Percentiles rank a stretch among this genome's conserved stretches.
Conservation (phyloP, 2,888 invertebrate genomes). For the Chrysolina haemoptera region DNA sequence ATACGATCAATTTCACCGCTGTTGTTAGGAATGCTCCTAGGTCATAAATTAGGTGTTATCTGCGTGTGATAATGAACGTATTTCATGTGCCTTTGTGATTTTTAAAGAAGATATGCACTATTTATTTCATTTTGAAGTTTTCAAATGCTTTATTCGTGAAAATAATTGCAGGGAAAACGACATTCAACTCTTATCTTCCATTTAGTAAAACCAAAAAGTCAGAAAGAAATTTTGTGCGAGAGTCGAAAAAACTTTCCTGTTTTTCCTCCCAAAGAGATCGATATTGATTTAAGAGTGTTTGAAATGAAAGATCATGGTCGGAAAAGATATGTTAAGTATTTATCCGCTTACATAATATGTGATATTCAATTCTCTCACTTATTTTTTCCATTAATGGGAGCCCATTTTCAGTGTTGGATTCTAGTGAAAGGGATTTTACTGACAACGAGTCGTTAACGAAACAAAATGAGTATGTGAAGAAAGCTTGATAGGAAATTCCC, state of each 20-base stretch:
- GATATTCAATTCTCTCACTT: too few relatives aligned
- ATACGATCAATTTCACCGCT: slow-evolving; percentile 12
- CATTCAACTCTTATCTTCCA: neutral
- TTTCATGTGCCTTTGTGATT: slow-evolving; percentile 43
- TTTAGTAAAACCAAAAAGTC: neutral
- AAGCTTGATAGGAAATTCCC: too few relatives aligned
- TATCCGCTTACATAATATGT: too few relatives aligned
- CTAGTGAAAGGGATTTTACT: too few relatives aligned
- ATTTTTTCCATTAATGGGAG: too few relatives aligned
- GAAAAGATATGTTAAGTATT: too few relatives aligned
- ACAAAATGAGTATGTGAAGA: too few relatives aligned
- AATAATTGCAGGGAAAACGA: slow-evolving; percentile 27
- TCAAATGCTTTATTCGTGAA: slow-evolving; percentile 28
- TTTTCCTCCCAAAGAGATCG: too few relatives aligned
- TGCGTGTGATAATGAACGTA: slow-evolving; percentile 43
- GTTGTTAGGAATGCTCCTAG: slow-evolving; percentile 26
- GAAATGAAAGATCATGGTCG: too few relatives aligned
- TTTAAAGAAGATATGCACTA: slow-evolving; percentile 38
- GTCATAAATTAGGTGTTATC: slow-evolving; percentile 44
- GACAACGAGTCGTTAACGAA: too few relatives aligned
- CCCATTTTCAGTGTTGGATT: too few relatives aligned
- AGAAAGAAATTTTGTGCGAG: neutral
- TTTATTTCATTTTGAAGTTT: slow-evolving; percentile 42
- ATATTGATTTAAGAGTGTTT: too few relatives aligned
- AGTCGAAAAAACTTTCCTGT: neutral